A percentile compares a stretch with the other conserved stretches of the same genome.
phyloP scores from a whole-genome alignment of 2,888 invertebrate species.

The Sisyra nigra region DNA sequence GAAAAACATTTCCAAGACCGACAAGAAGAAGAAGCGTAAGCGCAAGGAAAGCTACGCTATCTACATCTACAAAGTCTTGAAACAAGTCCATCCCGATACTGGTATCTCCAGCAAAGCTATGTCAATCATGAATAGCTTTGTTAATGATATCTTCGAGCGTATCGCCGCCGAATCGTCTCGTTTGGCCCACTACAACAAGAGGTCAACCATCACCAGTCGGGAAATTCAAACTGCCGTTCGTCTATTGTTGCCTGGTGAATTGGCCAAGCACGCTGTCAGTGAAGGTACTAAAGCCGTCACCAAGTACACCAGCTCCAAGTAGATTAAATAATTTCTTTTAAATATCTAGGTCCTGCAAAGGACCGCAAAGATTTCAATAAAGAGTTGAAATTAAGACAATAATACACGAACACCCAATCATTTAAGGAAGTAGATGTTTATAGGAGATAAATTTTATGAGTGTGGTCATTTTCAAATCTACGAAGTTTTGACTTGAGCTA shows the following conservation, averaged over 20 bases:
- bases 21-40: conserved; percentile 40
- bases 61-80: conserved; percentile 36
- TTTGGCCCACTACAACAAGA: conserved; percentile 43
- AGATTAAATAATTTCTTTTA: background rate
- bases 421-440: no score
- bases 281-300: conserved; percentile 45
- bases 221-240: conserved; percentile 55
- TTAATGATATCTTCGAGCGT: conserved; percentile 56
- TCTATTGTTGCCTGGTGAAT: conserved; percentile 50
- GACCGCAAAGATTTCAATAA: no score
- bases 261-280: conserved; percentile 52
- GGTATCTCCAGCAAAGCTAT: conserved; percentile 54
- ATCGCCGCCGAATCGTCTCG: conserved; percentile 49
- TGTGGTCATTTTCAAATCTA: no score
- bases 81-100: conserved; percentile 33
- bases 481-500: no score
- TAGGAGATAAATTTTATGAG: no score
- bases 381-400: no score
- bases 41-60: conserved; percentile 40
- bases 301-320: conserved; percentile 19
- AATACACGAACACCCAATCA: no score
- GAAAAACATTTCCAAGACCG: conserved; percentile 36
- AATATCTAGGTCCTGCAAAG: no score
- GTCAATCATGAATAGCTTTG: conserved; percentile 59
- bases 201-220: conserved; percentile 46